Percentiles rank a stretch among this genome's conserved stretches.
Evolutionary conservation across 2,113 vertebrate genomes (phyloP).

Genomic region (Chiloscyllium plagiosum): DNA sequence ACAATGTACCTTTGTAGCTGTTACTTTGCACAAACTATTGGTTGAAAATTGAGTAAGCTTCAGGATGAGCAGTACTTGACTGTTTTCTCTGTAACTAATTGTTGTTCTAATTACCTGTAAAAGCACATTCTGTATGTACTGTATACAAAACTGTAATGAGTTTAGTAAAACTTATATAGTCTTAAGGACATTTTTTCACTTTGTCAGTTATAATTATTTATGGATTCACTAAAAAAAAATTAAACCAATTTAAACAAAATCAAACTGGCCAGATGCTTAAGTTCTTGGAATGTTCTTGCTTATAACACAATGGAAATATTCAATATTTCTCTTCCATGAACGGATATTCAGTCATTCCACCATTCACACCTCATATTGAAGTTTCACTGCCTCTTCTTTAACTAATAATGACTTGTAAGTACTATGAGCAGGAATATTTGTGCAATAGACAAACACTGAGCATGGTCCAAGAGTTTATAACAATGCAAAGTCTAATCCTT

Average conservation of each 20-base stretch:
- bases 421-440: no score
- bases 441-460: not conserved
- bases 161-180: constrained; percentile 69
- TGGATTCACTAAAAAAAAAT: constrained; percentile 60
- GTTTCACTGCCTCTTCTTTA: not conserved
- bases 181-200: constrained; percentile 71
- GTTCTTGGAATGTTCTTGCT: not conserved
- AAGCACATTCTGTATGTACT: constrained; percentile 79
- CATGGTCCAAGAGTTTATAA: not conserved
- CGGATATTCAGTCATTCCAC: not conserved
- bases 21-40: constrained; percentile 61
- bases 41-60: constrained; percentile 60
- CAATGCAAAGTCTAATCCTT: not conserved
- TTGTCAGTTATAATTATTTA: constrained; percentile 77
- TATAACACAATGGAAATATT: not conserved
- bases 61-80: constrained; percentile 62
- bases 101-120: constrained; percentile 68
- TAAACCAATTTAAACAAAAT: constrained; percentile 67
- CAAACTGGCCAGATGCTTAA: not conserved
- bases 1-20: constrained; percentile 62
- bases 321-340: not conserved
- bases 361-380: not conserved
- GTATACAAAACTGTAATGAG: constrained; percentile 56
- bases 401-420: not conserved
- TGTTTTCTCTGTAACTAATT: constrained; percentile 72